These are phyloP conservation scores for Numida meleagris DNA, from an alignment of 2,113 vertebrate genomes.

Conservation along the genomic window DNA sequence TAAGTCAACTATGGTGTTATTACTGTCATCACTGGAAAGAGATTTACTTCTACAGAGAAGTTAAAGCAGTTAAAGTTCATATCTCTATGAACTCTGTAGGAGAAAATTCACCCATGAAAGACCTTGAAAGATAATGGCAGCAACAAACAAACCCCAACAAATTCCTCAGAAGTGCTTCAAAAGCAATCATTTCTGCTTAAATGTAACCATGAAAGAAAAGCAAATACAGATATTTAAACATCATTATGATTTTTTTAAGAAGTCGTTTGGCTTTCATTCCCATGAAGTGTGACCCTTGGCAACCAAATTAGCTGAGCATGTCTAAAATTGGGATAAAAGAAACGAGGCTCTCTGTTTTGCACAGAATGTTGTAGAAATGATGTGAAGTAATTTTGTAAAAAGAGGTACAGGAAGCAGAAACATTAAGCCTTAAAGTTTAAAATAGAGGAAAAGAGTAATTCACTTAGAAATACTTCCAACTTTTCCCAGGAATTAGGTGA, in stretches of 20 bases:
- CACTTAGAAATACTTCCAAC: slow-evolving; percentile 45
- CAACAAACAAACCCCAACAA: background rate
- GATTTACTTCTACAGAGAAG: background rate
- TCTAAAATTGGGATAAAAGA: background rate
- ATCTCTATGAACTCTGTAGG: background rate
- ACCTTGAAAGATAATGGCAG: background rate
- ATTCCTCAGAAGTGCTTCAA: background rate
- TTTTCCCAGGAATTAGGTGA: background rate
- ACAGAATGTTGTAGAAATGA: background rate
- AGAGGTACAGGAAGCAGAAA: background rate
- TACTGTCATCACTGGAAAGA: background rate
- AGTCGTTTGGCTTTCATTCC: background rate
- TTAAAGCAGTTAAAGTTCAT: background rate
- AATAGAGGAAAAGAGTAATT: background rate
- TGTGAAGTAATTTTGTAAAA: background rate
- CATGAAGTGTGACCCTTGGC: background rate
- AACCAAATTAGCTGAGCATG: background rate
- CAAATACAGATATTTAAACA: background rate
- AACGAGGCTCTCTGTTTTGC: background rate
- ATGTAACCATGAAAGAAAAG: background rate
- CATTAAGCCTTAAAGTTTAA: background rate
- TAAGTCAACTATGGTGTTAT: background rate
- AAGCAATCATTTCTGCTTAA: background rate
- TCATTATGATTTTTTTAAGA: background rate
- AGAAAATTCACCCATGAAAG: background rate